Base-by-base conservation (phyloP, 2,888 invertebrate genomes). In the Erynnis tages region DNA sequence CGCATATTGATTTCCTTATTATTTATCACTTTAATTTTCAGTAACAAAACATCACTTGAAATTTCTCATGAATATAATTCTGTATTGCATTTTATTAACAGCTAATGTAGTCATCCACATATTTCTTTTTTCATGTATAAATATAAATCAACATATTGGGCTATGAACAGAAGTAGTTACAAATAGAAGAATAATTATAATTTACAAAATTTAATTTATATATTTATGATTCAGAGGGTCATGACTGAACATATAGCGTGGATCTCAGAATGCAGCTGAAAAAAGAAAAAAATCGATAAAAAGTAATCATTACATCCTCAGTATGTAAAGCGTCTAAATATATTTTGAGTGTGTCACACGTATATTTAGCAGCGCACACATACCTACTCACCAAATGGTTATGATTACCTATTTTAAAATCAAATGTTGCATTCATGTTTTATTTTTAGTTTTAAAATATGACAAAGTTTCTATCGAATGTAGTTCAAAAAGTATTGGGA, bases 201-300 rank as follows among this genome's bases (percentile, higher is more conserved):
- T 71, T 73, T 76, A 79, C 79, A 78, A 75, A 74, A 76, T 67
- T 70, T 75, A 76, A 77, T 78, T 75, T 79, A 81, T 79, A 69
- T 81, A 78, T 81, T 76, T 78, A 79, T 79, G 72, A 77, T 81
- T 83, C 82, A 78, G 84, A 82, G 79, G 71, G 80, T 85, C 76
- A 73, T 77, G 80, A 82, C 86, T 85, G 87, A 81, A 79, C 80
- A 79, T 84, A 82, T 82, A 80, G 87, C 84, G 82, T 82, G 82
- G 89, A 89, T 89, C 89, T 89, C 89, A 89, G 83, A 86, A 85
- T 82, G 87, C 87, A 87, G 86, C 87, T 83, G 69, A 67, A 76
- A 67, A 79, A 67, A 75, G 76, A 73, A 65, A 73, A 65, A 67
- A 71, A 67, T 63, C 59, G 32, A 41, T 40, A 46, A 71, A 76